Evolutionary conservation across 2,888 invertebrate genomes (phyloP), one percentile per base, ranked within the genome.

Genomic region (Phortica magna): DNA sequence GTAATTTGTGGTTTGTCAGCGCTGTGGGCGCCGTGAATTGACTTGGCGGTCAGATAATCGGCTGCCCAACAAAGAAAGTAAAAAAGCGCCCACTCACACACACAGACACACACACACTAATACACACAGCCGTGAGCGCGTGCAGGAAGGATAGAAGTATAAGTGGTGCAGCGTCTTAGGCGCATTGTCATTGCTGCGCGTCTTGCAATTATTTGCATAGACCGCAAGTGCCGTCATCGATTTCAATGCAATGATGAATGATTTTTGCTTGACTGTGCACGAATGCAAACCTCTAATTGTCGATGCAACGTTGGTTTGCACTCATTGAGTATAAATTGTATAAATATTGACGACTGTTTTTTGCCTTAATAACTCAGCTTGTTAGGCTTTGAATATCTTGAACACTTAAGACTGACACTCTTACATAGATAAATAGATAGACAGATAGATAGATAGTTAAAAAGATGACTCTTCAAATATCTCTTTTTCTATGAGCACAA

Each of bases 151-250:
- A 59, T 17, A 7, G n/a, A 59, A 4, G 9, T 53, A 53, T 14
- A n/a, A 14, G 7, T 14, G 0, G 10, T n/a, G 53, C 7, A 53
- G 53, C 53, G n/a, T 53, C 17, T 19, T n/a, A 17, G 59, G 59
- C 7, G 14, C 59, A 19, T 59, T 59, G 59, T 59, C 59, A 10
- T 59, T 59, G n/a, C 19, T 17, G 12, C 3, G 59, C 17, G n/a
- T 12, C 48, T 17, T 59, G n/a, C n/a, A n/a, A 39, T 65, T 65
- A 65, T 65, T 65, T 65, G 65, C 65, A 65, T 65, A 39, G 65
- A 65, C 31, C 31, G 31, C 31, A 31, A 31, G 31, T 31, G 31
- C 61, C 48, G 6, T 9, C 48, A 48, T 48, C 48, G 48, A 48
- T 48, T 48, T 48, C 48, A 48, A 48, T 48, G 48, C 48, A 14